Base-by-base conservation (phyloP, 2,797 vertebrate species). In the Galagoides demidoff region DNA sequence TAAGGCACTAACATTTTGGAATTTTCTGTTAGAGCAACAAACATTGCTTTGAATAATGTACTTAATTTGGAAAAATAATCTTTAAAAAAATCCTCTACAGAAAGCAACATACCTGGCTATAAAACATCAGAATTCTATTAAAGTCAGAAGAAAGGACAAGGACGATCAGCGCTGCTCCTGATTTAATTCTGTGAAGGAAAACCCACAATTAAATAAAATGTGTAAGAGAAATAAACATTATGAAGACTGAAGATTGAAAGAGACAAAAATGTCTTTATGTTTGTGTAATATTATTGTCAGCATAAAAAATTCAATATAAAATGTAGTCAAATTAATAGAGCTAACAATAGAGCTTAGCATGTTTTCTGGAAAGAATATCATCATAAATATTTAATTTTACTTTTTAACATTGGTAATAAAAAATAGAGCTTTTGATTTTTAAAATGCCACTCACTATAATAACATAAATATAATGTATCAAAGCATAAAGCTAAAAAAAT, bases 341-440 rank as follows among this genome's bases (percentile, higher is more conserved):
- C 27, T 64, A 89, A 63, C 29, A 64, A 57, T 63, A 57, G 14
- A 89, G 31, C 43, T 73, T 63, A 83, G 57, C 4, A 57, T 63
- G 14, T n/a, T 78, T 78, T 61, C 17, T 71, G 31, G 63, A 37
- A 55, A 43, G n/a, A 95, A 57, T 19, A 79, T 57, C 16, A 55
- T 64, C 79, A 64, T 79, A 85, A 77, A 85, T 79, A 71, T 64
- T 85, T 70, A 23, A 74, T 73, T 90, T 85, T 81, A 22, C 49
- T 74, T 86, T 52, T 92, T 52, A 93, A 49, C 8, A 93, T 64
- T 11, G 74, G 49, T 93, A 79, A 74, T 81, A 86, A 90, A 57
- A 86, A 76, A n/a, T 43, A 76, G 25, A 13, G 59, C 27, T 86
- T 76, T 31, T 52, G 27, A 86, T 61, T 81, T 71, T 16, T 45